Conservation (phyloP, 2,888 invertebrate species). For the Drosophila merina region DNA sequence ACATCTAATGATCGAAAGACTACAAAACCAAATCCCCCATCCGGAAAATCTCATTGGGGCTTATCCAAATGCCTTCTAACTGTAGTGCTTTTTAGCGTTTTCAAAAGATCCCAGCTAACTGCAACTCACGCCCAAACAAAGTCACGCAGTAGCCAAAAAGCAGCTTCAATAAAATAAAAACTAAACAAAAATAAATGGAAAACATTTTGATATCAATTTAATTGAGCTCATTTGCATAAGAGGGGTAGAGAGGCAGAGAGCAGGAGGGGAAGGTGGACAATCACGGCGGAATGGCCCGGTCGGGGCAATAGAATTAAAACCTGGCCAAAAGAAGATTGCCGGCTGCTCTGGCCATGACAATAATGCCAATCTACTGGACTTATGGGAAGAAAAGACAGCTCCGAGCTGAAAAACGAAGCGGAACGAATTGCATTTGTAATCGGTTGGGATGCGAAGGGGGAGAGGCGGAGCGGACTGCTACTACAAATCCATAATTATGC, state of each 20-base stretch:
- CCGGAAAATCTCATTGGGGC: conserved; percentile 18
- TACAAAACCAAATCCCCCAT: conserved; percentile 12
- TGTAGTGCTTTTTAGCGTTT: conserved; percentile 47
- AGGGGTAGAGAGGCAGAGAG: not conserved
- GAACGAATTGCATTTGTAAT: conserved; percentile 78
- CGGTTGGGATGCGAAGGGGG: conserved; percentile 15
- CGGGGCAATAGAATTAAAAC: conserved; percentile 71
- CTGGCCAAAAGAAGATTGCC: conserved; percentile 32
- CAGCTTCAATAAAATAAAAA: conserved; percentile 12
- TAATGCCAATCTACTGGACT: conserved; percentile 83
- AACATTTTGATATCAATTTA: conserved; percentile 64
- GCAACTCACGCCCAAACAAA: conserved; percentile 49
- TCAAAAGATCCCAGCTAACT: conserved; percentile 66
- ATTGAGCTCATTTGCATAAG: conserved; percentile 70
- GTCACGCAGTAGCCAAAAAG: conserved; percentile 43
- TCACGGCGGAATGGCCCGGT: conserved; percentile 53
- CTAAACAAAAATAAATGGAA: conserved; percentile 47
- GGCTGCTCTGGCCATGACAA: conserved; percentile 68
- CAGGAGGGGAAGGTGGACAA: conserved; percentile 14
- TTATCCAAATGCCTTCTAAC: conserved; percentile 44
- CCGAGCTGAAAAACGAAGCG: conserved; percentile 77
- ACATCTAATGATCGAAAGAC: not conserved
- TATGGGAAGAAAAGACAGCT: conserved; percentile 64
- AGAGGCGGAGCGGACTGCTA: conserved; percentile 49
- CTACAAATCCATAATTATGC: conserved; percentile 81